phyloP scores from a whole-genome alignment of 1,140 invertebrate genomes.

The Hypsibius dujardini region DNA sequence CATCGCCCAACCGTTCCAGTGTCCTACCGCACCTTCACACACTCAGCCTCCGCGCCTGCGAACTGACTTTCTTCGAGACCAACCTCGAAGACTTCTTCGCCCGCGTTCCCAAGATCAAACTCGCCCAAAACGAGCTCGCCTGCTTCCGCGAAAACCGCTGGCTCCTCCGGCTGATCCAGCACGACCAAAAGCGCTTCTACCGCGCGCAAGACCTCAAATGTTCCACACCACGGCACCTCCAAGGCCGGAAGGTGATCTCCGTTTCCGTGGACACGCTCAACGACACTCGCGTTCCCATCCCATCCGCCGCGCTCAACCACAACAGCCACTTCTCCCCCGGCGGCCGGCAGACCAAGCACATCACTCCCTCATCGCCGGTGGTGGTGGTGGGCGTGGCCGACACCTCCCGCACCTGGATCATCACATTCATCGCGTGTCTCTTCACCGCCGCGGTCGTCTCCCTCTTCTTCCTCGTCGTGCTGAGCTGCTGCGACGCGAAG shows the following conservation, averaged over 20 bases:
- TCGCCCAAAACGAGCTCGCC: not conserved
- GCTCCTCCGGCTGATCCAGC: constrained; percentile 5
- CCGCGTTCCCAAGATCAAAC: not conserved
- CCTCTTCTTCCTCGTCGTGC: not conserved
- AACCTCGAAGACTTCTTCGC: not conserved
- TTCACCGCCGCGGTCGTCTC: not conserved
- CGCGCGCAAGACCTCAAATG: constrained; percentile 1
- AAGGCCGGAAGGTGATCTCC: not conserved
- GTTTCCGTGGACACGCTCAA: not conserved
- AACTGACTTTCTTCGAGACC: not conserved
- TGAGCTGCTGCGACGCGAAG: not conserved
- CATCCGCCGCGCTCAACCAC: too few species aligned
- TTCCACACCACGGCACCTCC: not conserved
- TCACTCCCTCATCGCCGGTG: too few species aligned
- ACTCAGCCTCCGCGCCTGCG: not conserved
- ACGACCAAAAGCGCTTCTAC: not conserved
- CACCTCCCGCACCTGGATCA: not conserved
- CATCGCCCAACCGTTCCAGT: not conserved
- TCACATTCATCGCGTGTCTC: not conserved
- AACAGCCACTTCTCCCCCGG: too few species aligned
- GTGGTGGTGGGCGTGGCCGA: not conserved
- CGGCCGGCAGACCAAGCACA: too few species aligned
- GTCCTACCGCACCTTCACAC: not conserved
- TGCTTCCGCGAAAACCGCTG: not conserved
- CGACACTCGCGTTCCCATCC: too few species aligned